Evolutionary conservation across 2,113 vertebrate genomes (phyloP), one percentile per base, ranked within the genome.

Genomic region (Atherinomorus stipes): DNA sequence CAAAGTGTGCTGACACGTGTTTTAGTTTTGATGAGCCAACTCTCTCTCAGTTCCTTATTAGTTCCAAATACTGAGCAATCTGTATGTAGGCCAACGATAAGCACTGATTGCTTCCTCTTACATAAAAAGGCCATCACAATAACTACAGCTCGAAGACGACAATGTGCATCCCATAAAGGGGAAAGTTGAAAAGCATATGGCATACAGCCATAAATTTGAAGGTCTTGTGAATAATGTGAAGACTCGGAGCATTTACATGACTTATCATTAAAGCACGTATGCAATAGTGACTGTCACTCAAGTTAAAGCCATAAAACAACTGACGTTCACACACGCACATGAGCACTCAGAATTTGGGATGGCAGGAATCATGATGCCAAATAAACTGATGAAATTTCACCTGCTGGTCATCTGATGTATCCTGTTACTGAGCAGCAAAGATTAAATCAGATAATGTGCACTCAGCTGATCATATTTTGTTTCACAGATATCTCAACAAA

Each of bases 101-200:
- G 61, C 67, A 47, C 44, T 40, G 72, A 86, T 68, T 80, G 74
- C 73, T 25, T 54, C 65, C 22, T 18, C 63, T 85, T 88, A 71
- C 54, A 77, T 81, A 89, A 92, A 54, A 63, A 66, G 16, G 26
- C 51, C 19, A 67, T 82, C 74, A 56, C 19, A 73, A 70, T 73
- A 70, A 84, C 79, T 80, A 76, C 16, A 25, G 65, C 64, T 44
- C 34, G 52, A 54, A 59, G 51, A 59, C 60, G 71, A 54, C 19
- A 21, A 45, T 16, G 64, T 13, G 52, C 4, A 34, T 37, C 22
- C 40, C 22, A 34, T n/a, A 23, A 19, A 56, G 58, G n/a, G 23
- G 7, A 22, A 61, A 54, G 50, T 19, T 40, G 9, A 59, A 50
- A 42, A 71, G 45, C 8, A 10, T 57, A 25, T 13, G 1, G 50